Evolutionary conservation across 2,888 invertebrate species (phyloP).

Genomic region (Synergus umbraculus): DNA sequence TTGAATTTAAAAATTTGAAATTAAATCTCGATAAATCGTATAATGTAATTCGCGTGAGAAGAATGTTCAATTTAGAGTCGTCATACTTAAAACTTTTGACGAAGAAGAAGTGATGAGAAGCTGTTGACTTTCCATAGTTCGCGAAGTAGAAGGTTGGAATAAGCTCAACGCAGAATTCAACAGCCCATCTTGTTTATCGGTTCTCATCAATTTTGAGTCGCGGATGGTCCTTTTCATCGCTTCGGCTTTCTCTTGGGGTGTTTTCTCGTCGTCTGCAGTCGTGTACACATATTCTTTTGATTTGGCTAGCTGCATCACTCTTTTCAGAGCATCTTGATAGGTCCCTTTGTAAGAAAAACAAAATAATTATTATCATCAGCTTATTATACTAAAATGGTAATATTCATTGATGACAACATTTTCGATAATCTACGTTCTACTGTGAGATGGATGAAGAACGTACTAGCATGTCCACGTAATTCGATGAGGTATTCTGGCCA

Average conservation of each 20-base stretch:
- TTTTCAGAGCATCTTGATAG: not conserved
- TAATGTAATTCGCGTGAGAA: no score
- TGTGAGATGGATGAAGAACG: not conserved
- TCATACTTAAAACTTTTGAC: not conserved
- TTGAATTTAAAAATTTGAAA: no score
- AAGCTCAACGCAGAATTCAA: not conserved
- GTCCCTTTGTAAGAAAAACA: no score
- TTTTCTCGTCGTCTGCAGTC: not conserved
- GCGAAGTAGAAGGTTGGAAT: constrained; percentile 1
- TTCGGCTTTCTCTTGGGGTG: not conserved
- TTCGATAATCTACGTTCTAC: not conserved
- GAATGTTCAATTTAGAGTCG: no score
- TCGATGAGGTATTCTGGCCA: not conserved
- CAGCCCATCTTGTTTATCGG: not conserved
- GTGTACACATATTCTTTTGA: constrained; percentile 1
- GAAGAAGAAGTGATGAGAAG: not conserved
- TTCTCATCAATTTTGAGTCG: not conserved
- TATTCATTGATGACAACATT: not conserved
- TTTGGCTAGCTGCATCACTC: not conserved
- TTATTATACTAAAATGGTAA: not conserved
- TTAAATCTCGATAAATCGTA: no score
- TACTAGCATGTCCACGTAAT: constrained; percentile 4
- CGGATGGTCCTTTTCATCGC: not conserved
- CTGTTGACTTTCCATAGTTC: not conserved
- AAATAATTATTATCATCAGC: not conserved